A percentile compares a stretch with the other conserved stretches of the same genome.
phyloP scores from a whole-genome alignment of 2,888 invertebrate genomes.

The Biston betularia region DNA sequence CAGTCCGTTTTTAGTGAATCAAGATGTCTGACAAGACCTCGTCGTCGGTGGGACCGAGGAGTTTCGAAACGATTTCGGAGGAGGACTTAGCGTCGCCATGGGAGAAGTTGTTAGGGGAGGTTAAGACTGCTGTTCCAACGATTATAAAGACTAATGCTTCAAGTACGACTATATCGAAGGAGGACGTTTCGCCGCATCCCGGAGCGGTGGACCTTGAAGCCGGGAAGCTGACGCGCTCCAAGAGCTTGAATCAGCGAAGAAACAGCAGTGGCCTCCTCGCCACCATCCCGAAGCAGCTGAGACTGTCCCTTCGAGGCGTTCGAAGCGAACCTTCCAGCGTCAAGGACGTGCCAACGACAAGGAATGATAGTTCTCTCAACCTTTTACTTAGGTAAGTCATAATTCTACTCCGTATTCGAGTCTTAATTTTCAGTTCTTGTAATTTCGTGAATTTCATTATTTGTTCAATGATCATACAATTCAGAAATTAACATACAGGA shows the following conservation, averaged over 20 bases:
- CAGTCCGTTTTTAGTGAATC: slow-evolving; percentile 50
- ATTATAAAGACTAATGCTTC: slow-evolving; percentile 81
- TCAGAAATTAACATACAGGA: background rate
- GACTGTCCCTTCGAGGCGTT: slow-evolving; percentile 81
- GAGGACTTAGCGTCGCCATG: slow-evolving; percentile 80
- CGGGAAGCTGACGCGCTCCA: slow-evolving; percentile 77
- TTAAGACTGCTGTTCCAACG: slow-evolving; percentile 76
- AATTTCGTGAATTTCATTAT: background rate
- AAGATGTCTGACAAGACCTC: slow-evolving; percentile 83
- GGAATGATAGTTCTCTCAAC: slow-evolving; percentile 82
- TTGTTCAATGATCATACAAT: background rate
- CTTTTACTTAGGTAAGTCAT: slow-evolving; percentile 80
- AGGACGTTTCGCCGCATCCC: slow-evolving; percentile 68
- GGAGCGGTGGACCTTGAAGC: slow-evolving; percentile 70
- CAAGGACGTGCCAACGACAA: slow-evolving; percentile 79
- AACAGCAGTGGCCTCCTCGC: slow-evolving; percentile 84
- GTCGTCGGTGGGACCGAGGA: slow-evolving; percentile 81
- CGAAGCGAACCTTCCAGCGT: slow-evolving; percentile 82
- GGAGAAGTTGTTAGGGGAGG: slow-evolving; percentile 81
- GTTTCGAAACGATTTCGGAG: slow-evolving; percentile 84
- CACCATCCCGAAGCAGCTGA: slow-evolving; percentile 82
- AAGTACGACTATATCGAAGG: slow-evolving; percentile 70
- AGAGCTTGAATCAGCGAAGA: slow-evolving; percentile 80
- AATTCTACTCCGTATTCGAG: background rate
- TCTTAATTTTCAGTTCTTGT: background rate